A percentile compares a stretch with the other conserved stretches of the same genome.
These are phyloP conservation scores for Ahaetulla prasina DNA, from an alignment of 2,113 vertebrate species.

Conservation along the genomic window DNA sequence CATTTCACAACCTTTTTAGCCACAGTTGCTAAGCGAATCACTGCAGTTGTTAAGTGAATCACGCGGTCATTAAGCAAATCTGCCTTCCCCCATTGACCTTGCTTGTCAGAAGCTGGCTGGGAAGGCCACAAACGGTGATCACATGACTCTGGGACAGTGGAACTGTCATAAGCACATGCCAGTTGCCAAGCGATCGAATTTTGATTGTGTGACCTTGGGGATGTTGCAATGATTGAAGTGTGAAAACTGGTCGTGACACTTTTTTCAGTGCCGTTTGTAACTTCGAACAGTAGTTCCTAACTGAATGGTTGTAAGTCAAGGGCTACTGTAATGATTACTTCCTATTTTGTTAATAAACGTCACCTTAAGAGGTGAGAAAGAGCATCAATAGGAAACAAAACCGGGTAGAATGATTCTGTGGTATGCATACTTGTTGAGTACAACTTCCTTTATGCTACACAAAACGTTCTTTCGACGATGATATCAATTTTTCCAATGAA, in stretches of 20 bases:
- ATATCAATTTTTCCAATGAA: not conserved
- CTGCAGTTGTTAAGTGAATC: not conserved
- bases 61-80: not conserved
- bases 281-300: not conserved
- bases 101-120: not conserved
- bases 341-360: not conserved
- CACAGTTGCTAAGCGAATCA: not conserved
- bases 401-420: not conserved
- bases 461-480: not conserved
- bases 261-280: not conserved
- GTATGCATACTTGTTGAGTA: not conserved
- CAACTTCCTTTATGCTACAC: not conserved
- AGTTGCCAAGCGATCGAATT: not conserved
- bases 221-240: not conserved
- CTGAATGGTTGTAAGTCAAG: not conserved
- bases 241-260: not conserved
- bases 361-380: not conserved
- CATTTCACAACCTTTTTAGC: not conserved
- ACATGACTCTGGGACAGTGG: not conserved
- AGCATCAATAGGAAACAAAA: not conserved
- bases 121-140: not conserved
- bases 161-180: not conserved
- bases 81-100: not conserved
- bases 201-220: not conserved
- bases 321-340: not conserved